Evolutionary conservation across 2,113 vertebrate species (phyloP).

Genomic region (Osmerus eperlanus): DNA sequence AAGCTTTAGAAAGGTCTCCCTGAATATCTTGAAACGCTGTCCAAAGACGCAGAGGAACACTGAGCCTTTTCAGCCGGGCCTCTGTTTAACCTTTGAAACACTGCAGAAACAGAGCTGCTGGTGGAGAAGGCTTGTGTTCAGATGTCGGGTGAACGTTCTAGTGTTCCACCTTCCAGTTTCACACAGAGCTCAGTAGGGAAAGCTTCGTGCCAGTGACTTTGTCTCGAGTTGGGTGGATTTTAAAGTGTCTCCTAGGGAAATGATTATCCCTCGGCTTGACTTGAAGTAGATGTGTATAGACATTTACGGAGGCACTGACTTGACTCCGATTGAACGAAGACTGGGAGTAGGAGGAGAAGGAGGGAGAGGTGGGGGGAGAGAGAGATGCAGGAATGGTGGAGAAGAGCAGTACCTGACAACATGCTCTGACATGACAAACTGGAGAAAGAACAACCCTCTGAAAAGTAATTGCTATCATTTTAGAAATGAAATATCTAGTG

Average conservation of each 20-base stretch:
- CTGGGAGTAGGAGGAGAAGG: no score
- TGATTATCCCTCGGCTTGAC: no score
- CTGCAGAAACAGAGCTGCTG: not conserved
- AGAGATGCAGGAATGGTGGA: not conserved
- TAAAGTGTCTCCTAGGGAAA: no score
- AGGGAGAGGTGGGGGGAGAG: not conserved
- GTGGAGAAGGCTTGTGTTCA: not conserved
- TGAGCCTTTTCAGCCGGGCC: not conserved
- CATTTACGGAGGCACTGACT: no score
- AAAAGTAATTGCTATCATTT: slow-evolving; percentile 53
- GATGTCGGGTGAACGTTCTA: not conserved
- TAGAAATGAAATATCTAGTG: slow-evolving; percentile 43
- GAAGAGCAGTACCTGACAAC: slow-evolving; percentile 36
- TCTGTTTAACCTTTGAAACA: not conserved
- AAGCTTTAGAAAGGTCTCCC: not conserved
- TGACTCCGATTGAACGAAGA: no score
- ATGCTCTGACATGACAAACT: slow-evolving; percentile 56
- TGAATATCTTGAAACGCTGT: not conserved
- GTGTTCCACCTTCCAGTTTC: not conserved
- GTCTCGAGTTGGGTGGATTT: no score
- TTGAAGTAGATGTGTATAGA: no score
- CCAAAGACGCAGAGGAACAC: not conserved
- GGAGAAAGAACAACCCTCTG: slow-evolving; percentile 23
- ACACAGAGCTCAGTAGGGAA: no score
- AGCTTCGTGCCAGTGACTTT: no score